Conservation (phyloP, 2,888 invertebrate genomes). For the Habrosyne pyritoides region DNA sequence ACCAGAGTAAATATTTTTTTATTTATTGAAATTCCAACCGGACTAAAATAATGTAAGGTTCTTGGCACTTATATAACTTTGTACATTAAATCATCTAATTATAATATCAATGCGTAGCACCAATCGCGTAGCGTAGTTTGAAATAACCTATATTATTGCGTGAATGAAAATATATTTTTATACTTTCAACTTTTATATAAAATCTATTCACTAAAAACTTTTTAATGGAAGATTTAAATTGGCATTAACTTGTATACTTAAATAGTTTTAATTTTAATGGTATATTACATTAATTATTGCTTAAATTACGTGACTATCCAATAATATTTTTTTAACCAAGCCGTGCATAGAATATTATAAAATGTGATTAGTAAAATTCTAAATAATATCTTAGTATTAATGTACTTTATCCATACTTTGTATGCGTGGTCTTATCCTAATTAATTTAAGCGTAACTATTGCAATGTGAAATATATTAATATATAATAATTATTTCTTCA, state of each 20-base stretch:
- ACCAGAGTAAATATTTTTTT: too few relatives aligned
- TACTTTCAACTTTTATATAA: constrained; percentile 30
- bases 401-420: constrained; percentile 1
- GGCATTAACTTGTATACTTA: too few relatives aligned
- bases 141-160: constrained; percentile 28
- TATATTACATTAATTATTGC: too few relatives aligned
- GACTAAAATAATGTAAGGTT: too few relatives aligned
- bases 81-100: constrained; percentile 13
- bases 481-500: not conserved
- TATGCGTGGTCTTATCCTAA: not conserved
- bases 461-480: not conserved
- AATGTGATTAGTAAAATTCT: not conserved
- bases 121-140: constrained; percentile 53
- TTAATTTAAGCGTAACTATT: constrained; percentile 5
- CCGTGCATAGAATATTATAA: constrained; percentile 16
- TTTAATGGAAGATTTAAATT: constrained; percentile 24
- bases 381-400: not conserved
- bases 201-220: constrained; percentile 22
- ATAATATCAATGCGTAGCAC: constrained; percentile 51
- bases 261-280: too few relatives aligned
- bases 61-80: constrained; percentile 42
- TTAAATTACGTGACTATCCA: constrained; percentile 18
- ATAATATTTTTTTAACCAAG: constrained; percentile 20
- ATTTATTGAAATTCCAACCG: too few relatives aligned
- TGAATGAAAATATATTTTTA: constrained; percentile 26